Conservation (phyloP, 2,888 invertebrate species). For the Pachycephus smyrnensis region DNA sequence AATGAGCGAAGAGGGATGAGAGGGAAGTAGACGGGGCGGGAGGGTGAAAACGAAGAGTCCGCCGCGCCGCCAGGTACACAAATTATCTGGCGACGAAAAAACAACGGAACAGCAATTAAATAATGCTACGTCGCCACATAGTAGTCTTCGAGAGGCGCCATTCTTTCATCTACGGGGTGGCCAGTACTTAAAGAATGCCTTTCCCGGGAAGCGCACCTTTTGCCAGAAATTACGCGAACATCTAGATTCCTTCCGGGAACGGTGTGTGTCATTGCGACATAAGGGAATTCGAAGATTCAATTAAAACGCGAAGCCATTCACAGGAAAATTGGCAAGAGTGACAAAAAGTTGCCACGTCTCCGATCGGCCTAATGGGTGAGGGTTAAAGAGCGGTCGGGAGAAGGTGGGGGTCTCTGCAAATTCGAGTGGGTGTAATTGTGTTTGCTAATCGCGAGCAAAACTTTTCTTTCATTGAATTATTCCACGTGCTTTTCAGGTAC, state of each 20-base stretch:
- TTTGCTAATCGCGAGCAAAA: background rate
- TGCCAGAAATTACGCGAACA: background rate
- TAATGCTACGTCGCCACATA: constrained; percentile 60
- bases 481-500: background rate
- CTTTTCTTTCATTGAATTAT: background rate
- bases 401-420: background rate
- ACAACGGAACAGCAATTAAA: constrained; percentile 59
- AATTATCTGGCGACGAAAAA: constrained; percentile 58
- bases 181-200: constrained; percentile 7
- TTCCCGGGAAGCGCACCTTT: background rate
- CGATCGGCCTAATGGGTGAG: background rate
- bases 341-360: background rate
- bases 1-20: constrained; percentile 23
- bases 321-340: background rate
- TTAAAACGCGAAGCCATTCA: background rate
- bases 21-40: constrained; percentile 19
- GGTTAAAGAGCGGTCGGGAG: too few species aligned
- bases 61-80: constrained; percentile 59
- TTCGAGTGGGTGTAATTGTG: background rate
- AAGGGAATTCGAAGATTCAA: background rate
- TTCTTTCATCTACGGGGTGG: constrained; percentile 46
- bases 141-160: constrained; percentile 37
- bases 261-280: background rate
- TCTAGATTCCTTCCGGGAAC: background rate
- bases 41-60: constrained; percentile 26